Percentiles rank a stretch among this genome's conserved stretches.
Evolutionary conservation across 37 sponge, comb jelly and placozoan genomes (phyloP).

Genomic region (Trichoplax adhaerens): DNA sequence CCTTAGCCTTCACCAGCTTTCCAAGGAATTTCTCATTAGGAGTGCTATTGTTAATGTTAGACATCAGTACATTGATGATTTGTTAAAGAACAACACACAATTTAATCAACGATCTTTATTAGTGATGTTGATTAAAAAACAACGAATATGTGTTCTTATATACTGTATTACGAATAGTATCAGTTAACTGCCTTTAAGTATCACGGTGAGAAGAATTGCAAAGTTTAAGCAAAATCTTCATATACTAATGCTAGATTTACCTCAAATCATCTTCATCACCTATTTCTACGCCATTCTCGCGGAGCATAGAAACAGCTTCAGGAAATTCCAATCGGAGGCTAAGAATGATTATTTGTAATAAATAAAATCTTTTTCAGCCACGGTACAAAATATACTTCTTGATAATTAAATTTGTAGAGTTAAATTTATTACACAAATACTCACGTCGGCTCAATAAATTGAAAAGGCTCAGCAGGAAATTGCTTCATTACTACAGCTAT

Average conservation of each 20-base stretch:
- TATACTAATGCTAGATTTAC: conserved; percentile 16
- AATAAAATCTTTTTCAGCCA: not conserved
- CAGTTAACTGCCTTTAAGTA: too few relatives aligned
- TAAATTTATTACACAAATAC: conserved; percentile 1
- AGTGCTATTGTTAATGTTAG: conserved; percentile 40
- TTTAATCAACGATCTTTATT: too few relatives aligned
- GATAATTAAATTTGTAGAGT: conserved; percentile 1
- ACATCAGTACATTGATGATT: not conserved
- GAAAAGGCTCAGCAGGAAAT: conserved; percentile 92
- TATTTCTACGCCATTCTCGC: conserved; percentile 81
- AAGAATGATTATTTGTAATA: not conserved
- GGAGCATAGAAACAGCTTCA: conserved; percentile 77
- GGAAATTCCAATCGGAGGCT: conserved; percentile 42
- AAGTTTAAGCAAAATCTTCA: not conserved
- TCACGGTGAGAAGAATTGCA: too few relatives aligned
- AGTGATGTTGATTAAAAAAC: too few relatives aligned
- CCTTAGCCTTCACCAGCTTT: conserved; percentile 91
- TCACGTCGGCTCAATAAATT: conserved; percentile 88
- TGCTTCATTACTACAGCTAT: conserved; percentile 75
- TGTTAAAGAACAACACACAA: too few relatives aligned
- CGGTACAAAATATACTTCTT: not conserved
- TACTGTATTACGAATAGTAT: too few relatives aligned
- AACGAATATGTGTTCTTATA: too few relatives aligned
- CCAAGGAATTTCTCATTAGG: conserved; percentile 94
- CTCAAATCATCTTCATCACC: conserved; percentile 96